Conservation (phyloP, 2,888 invertebrate genomes). For the Schizaphis graminum region DNA sequence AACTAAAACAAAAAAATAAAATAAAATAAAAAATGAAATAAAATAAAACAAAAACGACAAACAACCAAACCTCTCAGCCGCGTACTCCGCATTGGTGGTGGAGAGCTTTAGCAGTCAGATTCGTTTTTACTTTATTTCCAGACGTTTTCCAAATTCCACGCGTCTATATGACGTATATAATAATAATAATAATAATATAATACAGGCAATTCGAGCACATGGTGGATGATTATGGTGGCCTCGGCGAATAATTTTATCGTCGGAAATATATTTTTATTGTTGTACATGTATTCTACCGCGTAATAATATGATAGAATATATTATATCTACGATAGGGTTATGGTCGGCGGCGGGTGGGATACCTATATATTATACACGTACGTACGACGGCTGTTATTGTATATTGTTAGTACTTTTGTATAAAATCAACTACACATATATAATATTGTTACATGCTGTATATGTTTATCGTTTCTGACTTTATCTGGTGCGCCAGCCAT, state of each 20-base stretch:
- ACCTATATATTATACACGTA: neutral
- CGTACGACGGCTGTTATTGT: neutral
- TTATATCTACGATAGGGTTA: neutral
- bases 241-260: constrained; percentile 37
- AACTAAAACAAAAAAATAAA: neutral
- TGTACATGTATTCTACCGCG: neutral
- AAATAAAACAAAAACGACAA: constrained; percentile 31
- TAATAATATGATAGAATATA: neutral
- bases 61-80: neutral
- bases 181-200: neutral
- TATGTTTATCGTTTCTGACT: neutral
- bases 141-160: constrained; percentile 31
- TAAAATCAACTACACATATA: neutral
- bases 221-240: neutral
- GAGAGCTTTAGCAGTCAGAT: constrained; percentile 42
- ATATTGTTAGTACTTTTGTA: neutral
- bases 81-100: neutral
- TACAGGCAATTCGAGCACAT: constrained; percentile 1
- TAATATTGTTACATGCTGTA: neutral
- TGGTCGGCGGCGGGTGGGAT: neutral
- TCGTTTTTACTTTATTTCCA: constrained; percentile 54
- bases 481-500: neutral
- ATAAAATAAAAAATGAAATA: neutral
- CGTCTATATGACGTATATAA: neutral
- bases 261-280: constrained; percentile 26